A percentile compares a stretch with the other conserved stretches of the same genome.
These are phyloP conservation scores for Caenorhabditis doughertyi DNA, from an alignment of 2,888 invertebrate genomes.

Conservation along the genomic window DNA sequence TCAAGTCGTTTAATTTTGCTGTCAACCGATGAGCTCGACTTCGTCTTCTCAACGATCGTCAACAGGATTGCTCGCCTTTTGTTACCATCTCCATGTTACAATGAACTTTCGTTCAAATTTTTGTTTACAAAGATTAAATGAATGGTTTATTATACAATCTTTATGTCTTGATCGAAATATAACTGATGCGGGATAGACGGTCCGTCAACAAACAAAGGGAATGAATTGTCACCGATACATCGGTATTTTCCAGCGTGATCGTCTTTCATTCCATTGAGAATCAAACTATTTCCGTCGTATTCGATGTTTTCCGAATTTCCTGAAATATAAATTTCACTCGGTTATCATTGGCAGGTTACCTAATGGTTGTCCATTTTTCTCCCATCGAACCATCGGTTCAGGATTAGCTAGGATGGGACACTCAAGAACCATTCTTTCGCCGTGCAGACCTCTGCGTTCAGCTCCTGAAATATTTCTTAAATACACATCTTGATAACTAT, in stretches of 20 bases:
- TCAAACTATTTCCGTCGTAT: constrained; percentile 62
- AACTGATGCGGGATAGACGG: constrained; percentile 65
- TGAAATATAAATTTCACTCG: constrained; percentile 8
- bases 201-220: constrained; percentile 70
- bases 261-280: constrained; percentile 47
- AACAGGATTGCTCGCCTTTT: constrained; percentile 57
- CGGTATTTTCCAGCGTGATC: constrained; percentile 62
- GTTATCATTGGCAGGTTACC: constrained; percentile 22
- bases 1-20: constrained; percentile 58
- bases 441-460: constrained; percentile 56
- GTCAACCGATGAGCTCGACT: constrained; percentile 47
- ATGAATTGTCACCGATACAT: constrained; percentile 71
- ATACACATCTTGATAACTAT: too few relatives aligned
- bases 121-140: constrained; percentile 53
- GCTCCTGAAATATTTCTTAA: constrained; percentile 22
- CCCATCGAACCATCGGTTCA: constrained; percentile 69
- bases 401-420: constrained; percentile 67
- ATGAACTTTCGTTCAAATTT: constrained; percentile 63
- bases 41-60: constrained; percentile 54
- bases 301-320: constrained; percentile 35
- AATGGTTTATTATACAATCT: constrained; percentile 59
- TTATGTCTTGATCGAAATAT: constrained; percentile 62
- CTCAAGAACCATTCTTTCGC: constrained; percentile 59
- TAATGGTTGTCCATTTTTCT: constrained; percentile 64
- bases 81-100: constrained; percentile 60